Evolutionary conservation across 2,113 vertebrate genomes (phyloP).

Genomic region (Synodontis membranacea): DNA sequence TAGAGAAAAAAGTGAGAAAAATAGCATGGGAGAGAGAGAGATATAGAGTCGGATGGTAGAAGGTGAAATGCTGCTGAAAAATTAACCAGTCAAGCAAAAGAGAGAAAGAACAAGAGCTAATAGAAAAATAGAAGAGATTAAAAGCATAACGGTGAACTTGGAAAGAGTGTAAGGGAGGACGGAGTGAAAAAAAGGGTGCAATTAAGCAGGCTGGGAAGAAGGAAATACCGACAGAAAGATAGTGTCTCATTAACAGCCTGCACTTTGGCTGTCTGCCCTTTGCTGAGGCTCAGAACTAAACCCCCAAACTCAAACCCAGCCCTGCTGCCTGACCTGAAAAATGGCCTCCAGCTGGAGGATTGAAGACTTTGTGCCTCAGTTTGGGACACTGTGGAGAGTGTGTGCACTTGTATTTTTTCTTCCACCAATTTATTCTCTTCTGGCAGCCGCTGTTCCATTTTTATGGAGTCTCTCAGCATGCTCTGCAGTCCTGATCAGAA

Average conservation of each 20-base stretch:
- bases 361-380: constrained; percentile 8
- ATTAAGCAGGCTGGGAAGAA: constrained; percentile 21
- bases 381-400: background rate
- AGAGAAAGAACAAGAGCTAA: background rate
- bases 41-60: constrained; percentile 14
- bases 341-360: constrained; percentile 24
- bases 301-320: constrained; percentile 25
- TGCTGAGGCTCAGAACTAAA: constrained; percentile 4
- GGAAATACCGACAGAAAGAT: constrained; percentile 31
- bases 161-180: constrained; percentile 26
- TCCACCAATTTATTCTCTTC: background rate
- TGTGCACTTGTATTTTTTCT: background rate
- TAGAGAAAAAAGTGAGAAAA: constrained; percentile 23
- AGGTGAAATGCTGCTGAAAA: constrained; percentile 2
- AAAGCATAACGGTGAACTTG: background rate
- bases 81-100: constrained; percentile 20
- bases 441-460: constrained; percentile 27
- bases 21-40: background rate
- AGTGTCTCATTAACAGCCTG: constrained; percentile 8
- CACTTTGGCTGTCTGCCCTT: constrained; percentile 28
- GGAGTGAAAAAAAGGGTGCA: constrained; percentile 5
- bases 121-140: background rate
- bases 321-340: constrained; percentile 37
- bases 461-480: constrained; percentile 13
- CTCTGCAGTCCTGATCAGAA: background rate